Conservation (phyloP, 2,888 invertebrate species). For the Pilophorus perplexus region DNA sequence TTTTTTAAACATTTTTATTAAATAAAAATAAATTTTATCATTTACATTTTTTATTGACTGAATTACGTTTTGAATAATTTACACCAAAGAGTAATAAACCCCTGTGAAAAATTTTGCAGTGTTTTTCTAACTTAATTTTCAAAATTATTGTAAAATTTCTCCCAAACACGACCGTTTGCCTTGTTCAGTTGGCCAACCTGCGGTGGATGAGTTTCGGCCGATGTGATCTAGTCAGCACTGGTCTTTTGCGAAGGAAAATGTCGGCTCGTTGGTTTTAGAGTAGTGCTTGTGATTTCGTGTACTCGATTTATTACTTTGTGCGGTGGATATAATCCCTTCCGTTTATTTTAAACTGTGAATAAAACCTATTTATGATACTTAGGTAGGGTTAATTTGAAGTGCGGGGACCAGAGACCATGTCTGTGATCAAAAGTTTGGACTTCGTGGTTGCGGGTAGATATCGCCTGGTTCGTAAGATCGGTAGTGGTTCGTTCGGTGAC, state of each 20-base stretch:
- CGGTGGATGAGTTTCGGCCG: not conserved
- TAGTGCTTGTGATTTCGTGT: constrained; percentile 27
- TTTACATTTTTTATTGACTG: too few species aligned
- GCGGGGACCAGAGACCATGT: constrained; percentile 27
- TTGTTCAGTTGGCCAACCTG: constrained; percentile 9
- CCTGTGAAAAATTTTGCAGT: too few species aligned
- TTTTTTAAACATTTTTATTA: too few species aligned
- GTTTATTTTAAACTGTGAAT: not conserved
- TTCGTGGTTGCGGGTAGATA: constrained; percentile 43
- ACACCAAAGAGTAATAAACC: too few species aligned
- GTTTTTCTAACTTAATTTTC: too few species aligned
- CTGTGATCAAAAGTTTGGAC: constrained; percentile 27
- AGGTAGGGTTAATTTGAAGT: constrained; percentile 19
- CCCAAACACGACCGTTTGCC: not conserved
- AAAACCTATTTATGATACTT: constrained; percentile 28
- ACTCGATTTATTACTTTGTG: constrained; percentile 13
- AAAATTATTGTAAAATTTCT: too few species aligned
- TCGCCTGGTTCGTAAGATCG: constrained; percentile 60
- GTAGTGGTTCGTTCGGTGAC: constrained; percentile 99
- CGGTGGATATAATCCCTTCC: not conserved
- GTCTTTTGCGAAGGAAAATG: constrained; percentile 33
- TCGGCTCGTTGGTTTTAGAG: constrained; percentile 18
- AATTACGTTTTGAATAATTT: too few species aligned
- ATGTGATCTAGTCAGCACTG: constrained; percentile 28
- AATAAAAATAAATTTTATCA: too few species aligned